Percentiles rank a stretch among this genome's conserved stretches.
Evolutionary conservation across 2,113 vertebrate genomes (phyloP).

Genomic region (Propithecus coquereli): DNA sequence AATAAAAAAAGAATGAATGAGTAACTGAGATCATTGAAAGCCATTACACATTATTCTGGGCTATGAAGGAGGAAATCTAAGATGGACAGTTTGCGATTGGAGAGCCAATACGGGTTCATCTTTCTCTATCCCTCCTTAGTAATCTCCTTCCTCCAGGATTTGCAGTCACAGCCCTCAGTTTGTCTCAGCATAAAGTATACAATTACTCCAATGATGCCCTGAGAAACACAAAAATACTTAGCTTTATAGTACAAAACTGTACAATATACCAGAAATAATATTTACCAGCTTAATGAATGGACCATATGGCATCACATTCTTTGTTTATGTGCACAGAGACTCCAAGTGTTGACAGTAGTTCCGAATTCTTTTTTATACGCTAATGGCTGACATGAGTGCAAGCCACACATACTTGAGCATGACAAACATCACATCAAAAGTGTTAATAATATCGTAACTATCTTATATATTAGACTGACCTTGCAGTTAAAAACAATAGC

Average conservation of each 20-base stretch:
- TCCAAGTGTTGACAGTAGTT: not conserved
- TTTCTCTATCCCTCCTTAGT: not conserved
- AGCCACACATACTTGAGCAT: not conserved
- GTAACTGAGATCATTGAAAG: not conserved
- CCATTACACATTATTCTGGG: not conserved
- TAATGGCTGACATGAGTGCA: not conserved
- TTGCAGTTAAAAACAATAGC: constrained; percentile 16
- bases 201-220: not conserved
- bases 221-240: not conserved
- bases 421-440: not conserved
- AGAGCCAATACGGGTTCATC: not conserved
- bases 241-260: not conserved
- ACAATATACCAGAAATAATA: not conserved
- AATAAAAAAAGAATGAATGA: not conserved
- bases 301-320: not conserved
- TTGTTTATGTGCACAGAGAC: not conserved
- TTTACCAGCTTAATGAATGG: not conserved
- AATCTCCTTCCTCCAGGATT: not conserved
- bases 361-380: constrained; percentile 2
- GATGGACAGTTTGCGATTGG: not conserved
- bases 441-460: not conserved
- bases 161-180: not conserved
- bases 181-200: not conserved
- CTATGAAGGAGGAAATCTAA: not conserved
- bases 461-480: not conserved